phyloP scores from a whole-genome alignment of 2,113 vertebrate genomes.

The Proteles cristata region DNA sequence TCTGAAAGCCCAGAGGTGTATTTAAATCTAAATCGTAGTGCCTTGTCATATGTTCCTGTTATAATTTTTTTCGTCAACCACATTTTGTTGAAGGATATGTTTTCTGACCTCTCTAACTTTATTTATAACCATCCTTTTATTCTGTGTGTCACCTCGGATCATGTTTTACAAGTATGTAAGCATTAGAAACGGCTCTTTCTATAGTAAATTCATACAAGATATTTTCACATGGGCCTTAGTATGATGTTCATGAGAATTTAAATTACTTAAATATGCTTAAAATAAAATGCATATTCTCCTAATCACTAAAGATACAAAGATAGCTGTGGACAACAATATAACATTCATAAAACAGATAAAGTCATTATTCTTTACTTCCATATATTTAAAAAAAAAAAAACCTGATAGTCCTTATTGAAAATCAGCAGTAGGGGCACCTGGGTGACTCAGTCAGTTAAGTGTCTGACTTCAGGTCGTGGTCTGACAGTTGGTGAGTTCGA shows the following conservation, averaged over 20 bases:
- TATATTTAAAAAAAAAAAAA: background rate
- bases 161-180: background rate
- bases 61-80: background rate
- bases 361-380: background rate
- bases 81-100: slow-evolving; percentile 36
- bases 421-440: background rate
- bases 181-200: background rate
- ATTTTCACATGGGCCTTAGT: background rate
- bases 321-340: background rate
- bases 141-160: background rate
- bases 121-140: slow-evolving; percentile 2
- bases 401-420: background rate
- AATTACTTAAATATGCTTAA: slow-evolving; percentile 35
- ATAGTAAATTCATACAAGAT: background rate
- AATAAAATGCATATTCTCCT: background rate
- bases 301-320: background rate
- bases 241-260: slow-evolving; percentile 16
- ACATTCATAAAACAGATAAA: background rate
- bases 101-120: slow-evolving; percentile 3
- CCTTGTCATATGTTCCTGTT: slow-evolving; percentile 12
- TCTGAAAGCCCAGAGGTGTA: slow-evolving; percentile 4
- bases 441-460: no score
- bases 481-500: no score
- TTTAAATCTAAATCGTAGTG: slow-evolving; percentile 4
- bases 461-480: no score